Base-by-base conservation (phyloP, 2,888 invertebrate genomes). In the Himalopsyche anomala region DNA sequence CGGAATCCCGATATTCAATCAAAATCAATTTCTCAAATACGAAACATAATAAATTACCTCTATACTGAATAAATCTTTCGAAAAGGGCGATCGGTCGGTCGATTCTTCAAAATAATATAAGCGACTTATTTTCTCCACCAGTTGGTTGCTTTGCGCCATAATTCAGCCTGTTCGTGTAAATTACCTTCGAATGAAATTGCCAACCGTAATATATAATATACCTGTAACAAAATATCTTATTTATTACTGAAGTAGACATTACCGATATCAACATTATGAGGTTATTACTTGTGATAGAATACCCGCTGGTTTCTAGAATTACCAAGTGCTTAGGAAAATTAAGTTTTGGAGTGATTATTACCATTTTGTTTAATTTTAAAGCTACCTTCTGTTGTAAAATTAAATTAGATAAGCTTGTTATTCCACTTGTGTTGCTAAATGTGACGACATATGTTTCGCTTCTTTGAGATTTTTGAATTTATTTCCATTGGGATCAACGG, bases 241-340 rank as follows among this genome's bases (percentile, higher is more conserved):
- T 74, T 74, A 74, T 38, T 74, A 36, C 74, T 74, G 11, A 74
- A 74, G 74, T 74, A 74, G 36, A 74, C 51, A 36, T 36, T 74
- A 74, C 36, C 12, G 36, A 36, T 38, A 74, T 74, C 74, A 36
- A 36, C 74, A 36, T 74, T n/a, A 38, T 74, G 38, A 36, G 74
- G 38, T 74, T 38, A 36, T 74, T 74, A 74, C 12, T 74, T 38
- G 38, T 36, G 69, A 28, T 28, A 11, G 36, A 19, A 15, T 5
- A 19, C 28, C 15, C 1, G n/a, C n/a, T 2, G 38, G 19, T 12
- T 36, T 38, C 74, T 38, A 12, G 38, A 38, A 11, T 74, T 74
- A 36, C 36, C 6, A 74, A 74, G 15, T 38, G 36, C 38, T 38
- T 74, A 74, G 11, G 3, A 38, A 74, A 74, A 15, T 36, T 74